phyloP scores from a whole-genome alignment of 2,888 invertebrate species.

The Drosophila tanythrix region DNA sequence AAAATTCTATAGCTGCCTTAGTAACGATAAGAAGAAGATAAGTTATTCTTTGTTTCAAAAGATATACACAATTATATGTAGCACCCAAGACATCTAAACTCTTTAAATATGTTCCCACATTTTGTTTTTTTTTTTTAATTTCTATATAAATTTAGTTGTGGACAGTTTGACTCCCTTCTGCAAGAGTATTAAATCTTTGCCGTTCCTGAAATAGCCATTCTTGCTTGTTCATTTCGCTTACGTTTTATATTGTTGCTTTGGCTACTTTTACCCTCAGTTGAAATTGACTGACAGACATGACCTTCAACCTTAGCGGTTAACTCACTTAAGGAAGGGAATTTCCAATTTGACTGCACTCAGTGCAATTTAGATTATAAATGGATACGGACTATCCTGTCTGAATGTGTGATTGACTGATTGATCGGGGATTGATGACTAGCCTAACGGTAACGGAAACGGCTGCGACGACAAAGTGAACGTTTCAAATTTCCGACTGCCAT shows the following conservation, averaged over 20 bases:
- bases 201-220: neutral
- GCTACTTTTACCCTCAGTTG: slow-evolving; percentile 5
- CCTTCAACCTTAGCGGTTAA: slow-evolving; percentile 24
- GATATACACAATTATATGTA: neutral
- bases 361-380: neutral
- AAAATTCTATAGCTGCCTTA: neutral
- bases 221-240: slow-evolving; percentile 8
- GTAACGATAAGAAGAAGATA: neutral
- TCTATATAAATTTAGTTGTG: neutral
- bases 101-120: neutral
- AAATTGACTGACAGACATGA: neutral
- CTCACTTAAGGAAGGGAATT: slow-evolving; percentile 13
- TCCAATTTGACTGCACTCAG: slow-evolving; percentile 17
- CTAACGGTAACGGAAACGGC: neutral
- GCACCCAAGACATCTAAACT: neutral
- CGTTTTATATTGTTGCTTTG: slow-evolving; percentile 24
- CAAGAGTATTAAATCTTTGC: neutral
- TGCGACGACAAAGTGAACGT: neutral
- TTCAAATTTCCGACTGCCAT: neutral
- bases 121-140: neutral
- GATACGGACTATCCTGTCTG: neutral
- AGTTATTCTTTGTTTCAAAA: neutral
- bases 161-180: neutral
- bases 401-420: neutral
- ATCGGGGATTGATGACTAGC: neutral